phyloP scores from a whole-genome alignment of 2,113 vertebrate genomes.

The Condylura cristata region DNA sequence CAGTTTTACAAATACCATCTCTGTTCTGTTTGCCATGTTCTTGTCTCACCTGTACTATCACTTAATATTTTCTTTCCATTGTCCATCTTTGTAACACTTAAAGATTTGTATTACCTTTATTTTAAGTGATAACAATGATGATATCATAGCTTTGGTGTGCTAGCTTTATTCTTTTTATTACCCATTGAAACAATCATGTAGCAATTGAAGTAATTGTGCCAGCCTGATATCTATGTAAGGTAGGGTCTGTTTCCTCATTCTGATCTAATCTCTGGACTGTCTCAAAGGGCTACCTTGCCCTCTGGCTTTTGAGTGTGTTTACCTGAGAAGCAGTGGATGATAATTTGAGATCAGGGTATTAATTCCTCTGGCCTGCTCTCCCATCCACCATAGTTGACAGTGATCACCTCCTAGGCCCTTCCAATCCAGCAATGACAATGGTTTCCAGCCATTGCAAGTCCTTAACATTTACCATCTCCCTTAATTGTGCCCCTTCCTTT shows the following conservation, averaged over 20 bases:
- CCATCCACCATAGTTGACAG: too few relatives aligned
- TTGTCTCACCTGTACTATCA: not conserved
- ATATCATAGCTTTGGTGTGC: not conserved
- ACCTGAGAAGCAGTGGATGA: not conserved
- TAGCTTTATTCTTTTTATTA: not conserved
- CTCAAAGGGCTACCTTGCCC: not conserved
- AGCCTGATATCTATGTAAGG: not conserved
- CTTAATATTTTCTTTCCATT: not conserved
- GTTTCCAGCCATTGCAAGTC: not conserved
- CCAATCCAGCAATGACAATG: not conserved
- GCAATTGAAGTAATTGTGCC: not conserved
- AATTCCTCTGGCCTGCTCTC: not conserved
- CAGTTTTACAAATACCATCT: not conserved
- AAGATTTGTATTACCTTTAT: not conserved
- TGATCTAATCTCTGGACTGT: not conserved
- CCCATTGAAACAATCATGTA: not conserved
- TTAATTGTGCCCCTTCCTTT: not conserved
- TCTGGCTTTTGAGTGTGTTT: not conserved
- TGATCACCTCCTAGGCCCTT: not conserved
- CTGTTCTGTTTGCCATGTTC: not conserved
- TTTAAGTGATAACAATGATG: not conserved
- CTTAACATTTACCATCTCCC: not conserved
- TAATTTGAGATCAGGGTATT: not conserved
- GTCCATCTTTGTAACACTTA: not conserved
- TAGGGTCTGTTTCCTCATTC: not conserved